phyloP scores from a whole-genome alignment of 1,140 invertebrate genomes.

The Ruditapes philippinarum region DNA sequence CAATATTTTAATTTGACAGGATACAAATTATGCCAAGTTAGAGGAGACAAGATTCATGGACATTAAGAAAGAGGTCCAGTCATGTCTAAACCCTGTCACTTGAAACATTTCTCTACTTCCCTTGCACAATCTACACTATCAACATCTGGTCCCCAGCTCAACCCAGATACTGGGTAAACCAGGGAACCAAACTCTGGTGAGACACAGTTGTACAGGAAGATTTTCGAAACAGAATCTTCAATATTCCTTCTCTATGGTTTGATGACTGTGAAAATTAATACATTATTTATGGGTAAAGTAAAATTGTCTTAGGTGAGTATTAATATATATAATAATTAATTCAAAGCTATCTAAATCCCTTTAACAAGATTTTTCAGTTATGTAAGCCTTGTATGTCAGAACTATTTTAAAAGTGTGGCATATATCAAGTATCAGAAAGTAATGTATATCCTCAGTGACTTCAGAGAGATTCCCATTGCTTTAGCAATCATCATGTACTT shows the following conservation, averaged over 20 bases:
- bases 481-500: neutral
- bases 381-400: too few relatives aligned
- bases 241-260: too few relatives aligned
- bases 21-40: neutral
- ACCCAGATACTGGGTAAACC: conserved; percentile 4
- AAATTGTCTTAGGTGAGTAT: too few relatives aligned
- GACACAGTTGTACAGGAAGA: conserved; percentile 19
- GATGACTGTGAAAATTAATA: too few relatives aligned
- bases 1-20: neutral
- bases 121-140: conserved; percentile 46
- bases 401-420: too few relatives aligned
- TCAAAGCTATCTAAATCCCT: too few relatives aligned
- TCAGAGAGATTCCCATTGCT: conserved; percentile 25
- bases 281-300: too few relatives aligned
- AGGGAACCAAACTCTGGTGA: neutral
- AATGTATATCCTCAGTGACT: neutral
- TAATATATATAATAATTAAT: too few relatives aligned
- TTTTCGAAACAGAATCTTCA: too few relatives aligned
- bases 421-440: neutral
- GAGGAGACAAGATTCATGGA: conserved; percentile 17
- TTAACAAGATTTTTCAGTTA: too few relatives aligned
- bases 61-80: conserved; percentile 50
- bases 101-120: conserved; percentile 36
- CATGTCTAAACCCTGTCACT: conserved; percentile 26
- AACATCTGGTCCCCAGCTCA: conserved; percentile 26